Percentiles rank a stretch among this genome's conserved stretches.
These are phyloP conservation scores for Cryptoprocta ferox DNA, from an alignment of 2,797 vertebrate species.

Conservation along the genomic window DNA sequence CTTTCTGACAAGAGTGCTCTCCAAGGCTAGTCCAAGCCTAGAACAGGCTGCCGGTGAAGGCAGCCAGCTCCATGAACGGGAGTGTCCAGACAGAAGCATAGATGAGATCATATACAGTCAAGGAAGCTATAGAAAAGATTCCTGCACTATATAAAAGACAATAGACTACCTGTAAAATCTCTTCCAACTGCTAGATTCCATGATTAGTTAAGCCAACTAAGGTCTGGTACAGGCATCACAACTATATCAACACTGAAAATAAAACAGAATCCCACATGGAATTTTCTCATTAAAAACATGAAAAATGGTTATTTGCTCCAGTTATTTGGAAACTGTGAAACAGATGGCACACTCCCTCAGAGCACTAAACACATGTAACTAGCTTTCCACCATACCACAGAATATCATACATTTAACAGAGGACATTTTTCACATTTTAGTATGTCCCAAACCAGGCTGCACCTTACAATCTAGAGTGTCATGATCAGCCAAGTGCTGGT, in stretches of 20 bases:
- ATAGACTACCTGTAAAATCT: not conserved
- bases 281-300: slow-evolving; percentile 27
- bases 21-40: not conserved
- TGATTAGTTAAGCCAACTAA: not conserved
- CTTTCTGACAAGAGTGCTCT: not conserved
- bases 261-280: not conserved
- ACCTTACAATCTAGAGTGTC: not conserved
- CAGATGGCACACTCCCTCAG: not conserved
- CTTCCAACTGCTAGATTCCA: not conserved
- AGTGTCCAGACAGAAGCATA: not conserved
- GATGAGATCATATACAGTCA: not conserved
- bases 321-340: not conserved
- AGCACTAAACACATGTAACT: not conserved
- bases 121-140: not conserved
- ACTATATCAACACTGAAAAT: not conserved
- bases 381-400: not conserved
- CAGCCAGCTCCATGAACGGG: not conserved
- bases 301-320: not conserved
- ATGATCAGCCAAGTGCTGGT: not conserved
- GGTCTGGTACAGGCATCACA: not conserved
- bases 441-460: not conserved
- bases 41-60: not conserved
- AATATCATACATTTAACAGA: not conserved
- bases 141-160: not conserved
- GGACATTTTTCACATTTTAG: not conserved